These are phyloP conservation scores for Linyphia triangularis DNA, from an alignment of 2,888 invertebrate species.

Conservation along the genomic window DNA sequence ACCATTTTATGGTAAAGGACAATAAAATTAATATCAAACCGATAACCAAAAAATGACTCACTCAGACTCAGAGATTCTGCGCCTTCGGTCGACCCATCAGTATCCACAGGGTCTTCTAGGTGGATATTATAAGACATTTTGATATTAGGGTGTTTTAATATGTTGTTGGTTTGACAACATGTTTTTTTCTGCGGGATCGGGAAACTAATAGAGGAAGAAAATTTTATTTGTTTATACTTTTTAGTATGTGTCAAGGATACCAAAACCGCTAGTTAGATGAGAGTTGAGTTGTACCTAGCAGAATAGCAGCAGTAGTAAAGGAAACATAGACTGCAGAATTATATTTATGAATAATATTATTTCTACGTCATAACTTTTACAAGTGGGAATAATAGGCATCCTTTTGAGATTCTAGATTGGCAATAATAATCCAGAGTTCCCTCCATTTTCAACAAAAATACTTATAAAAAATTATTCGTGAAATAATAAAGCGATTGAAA, in stretches of 20 bases:
- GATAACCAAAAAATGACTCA: slow-evolving; percentile 16
- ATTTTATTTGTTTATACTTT: slow-evolving; percentile 50
- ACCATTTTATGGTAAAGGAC: too few species aligned
- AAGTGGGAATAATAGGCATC: too few species aligned
- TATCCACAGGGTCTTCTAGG: slow-evolving; percentile 6
- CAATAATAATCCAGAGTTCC: too few species aligned
- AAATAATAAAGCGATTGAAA: too few species aligned
- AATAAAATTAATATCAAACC: too few species aligned
- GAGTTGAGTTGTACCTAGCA: slow-evolving; percentile 36
- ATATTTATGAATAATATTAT: too few species aligned
- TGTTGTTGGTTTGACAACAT: background rate
- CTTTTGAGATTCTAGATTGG: too few species aligned
- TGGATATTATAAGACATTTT: slow-evolving; percentile 20
- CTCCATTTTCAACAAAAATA: too few species aligned
- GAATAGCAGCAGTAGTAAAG: background rate
- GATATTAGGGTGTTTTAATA: background rate
- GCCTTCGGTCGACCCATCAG: slow-evolving; percentile 34
- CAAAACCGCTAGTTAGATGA: slow-evolving; percentile 24
- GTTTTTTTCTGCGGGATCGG: background rate
- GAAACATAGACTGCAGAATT: too few species aligned
- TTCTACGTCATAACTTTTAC: too few species aligned
- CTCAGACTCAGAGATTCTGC: slow-evolving; percentile 29
- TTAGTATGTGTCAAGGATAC: slow-evolving; percentile 69
- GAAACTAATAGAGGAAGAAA: background rate
- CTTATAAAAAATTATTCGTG: too few species aligned